Evolutionary conservation across 2,797 vertebrate species (phyloP).

Genomic region (Leptatherina wallacei): DNA sequence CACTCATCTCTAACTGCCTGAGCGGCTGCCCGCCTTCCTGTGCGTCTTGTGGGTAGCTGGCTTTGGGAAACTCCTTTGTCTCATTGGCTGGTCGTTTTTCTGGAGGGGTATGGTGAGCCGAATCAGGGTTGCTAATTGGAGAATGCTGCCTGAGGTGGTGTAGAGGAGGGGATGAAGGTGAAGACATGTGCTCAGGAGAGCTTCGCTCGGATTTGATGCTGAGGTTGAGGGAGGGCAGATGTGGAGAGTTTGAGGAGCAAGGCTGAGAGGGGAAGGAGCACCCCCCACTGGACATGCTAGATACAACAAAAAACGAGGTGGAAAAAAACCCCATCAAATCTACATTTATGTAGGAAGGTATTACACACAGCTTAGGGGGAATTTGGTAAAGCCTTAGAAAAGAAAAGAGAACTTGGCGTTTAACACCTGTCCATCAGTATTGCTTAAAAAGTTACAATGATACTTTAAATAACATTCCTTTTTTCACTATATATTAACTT

Average conservation of each 20-base stretch:
- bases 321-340: conserved; percentile 10
- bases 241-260: conserved; percentile 67
- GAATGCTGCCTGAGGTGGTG: conserved; percentile 74
- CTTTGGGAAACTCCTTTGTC: conserved; percentile 80
- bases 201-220: conserved; percentile 92
- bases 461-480: not conserved
- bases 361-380: not conserved
- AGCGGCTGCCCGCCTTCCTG: conserved; percentile 70
- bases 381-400: not conserved
- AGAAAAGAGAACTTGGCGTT: not conserved
- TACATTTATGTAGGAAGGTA: not conserved
- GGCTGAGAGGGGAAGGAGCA: conserved; percentile 78
- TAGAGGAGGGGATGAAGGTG: conserved; percentile 77
- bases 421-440: not conserved
- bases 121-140: conserved; percentile 72
- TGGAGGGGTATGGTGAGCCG: conserved; percentile 59
- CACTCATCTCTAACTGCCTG: conserved; percentile 79
- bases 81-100: conserved; percentile 68
- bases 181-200: conserved; percentile 86
- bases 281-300: conserved; percentile 79
- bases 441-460: not conserved
- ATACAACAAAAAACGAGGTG: conserved; percentile 35
- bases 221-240: conserved; percentile 80
- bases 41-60: conserved; percentile 70
- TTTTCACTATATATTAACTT: no score